Evolutionary conservation across 2,888 invertebrate species (phyloP).

Genomic region (Xanthia icteritia): DNA sequence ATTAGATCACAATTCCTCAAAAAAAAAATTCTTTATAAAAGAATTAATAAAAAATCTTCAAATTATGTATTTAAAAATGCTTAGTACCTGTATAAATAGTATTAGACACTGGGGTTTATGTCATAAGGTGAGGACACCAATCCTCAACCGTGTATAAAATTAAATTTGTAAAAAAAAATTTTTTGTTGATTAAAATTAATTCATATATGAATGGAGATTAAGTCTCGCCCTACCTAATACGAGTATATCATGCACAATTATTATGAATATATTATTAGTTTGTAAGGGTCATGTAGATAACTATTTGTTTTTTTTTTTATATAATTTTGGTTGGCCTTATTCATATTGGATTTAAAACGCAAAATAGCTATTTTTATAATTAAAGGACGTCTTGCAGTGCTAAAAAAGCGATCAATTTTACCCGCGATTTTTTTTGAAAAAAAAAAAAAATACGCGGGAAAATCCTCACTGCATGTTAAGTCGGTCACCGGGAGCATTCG

Average conservation of each 20-base stretch:
- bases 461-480: not conserved
- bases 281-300: conserved; percentile 44
- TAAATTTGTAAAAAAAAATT: not conserved
- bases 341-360: conserved; percentile 14
- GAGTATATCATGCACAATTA: conserved; percentile 55
- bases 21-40: too few relatives aligned
- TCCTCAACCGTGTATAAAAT: not conserved
- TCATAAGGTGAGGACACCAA: not conserved
- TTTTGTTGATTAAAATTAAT: not conserved
- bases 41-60: not conserved
- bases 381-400: not conserved
- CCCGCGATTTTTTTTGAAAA: too few relatives aligned
- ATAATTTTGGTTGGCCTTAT: conserved; percentile 4
- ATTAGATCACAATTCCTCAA: too few relatives aligned
- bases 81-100: conserved; percentile 48
- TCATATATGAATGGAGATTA: not conserved
- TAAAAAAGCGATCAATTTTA: not conserved
- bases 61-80: not conserved
- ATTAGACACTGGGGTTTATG: conserved; percentile 27
- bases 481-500: too few relatives aligned
- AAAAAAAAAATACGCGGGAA: not conserved
- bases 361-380: not conserved
- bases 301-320: conserved; percentile 7
- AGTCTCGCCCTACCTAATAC: conserved; percentile 6
- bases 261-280: conserved; percentile 33